A percentile compares a stretch with the other conserved stretches of the same genome.
These are phyloP conservation scores for Drosophila tristis DNA, from an alignment of 1,140 invertebrate species.

Conservation along the genomic window DNA sequence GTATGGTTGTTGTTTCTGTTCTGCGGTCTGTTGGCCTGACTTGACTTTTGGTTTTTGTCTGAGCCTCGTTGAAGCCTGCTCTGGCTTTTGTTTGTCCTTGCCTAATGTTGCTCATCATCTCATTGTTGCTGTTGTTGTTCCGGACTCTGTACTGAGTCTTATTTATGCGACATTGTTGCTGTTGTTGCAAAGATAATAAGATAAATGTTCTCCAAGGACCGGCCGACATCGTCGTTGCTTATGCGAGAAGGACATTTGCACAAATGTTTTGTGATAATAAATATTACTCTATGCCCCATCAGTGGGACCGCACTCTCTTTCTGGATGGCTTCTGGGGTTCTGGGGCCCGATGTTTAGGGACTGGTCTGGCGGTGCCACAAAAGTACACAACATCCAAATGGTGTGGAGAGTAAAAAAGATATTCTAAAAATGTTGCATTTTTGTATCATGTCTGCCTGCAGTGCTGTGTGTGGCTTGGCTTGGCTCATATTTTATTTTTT, in stretches of 20 bases:
- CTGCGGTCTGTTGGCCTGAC: slow-evolving; percentile 77
- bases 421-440: slow-evolving; percentile 65
- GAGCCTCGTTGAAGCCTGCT: slow-evolving; percentile 70
- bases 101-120: slow-evolving; percentile 81
- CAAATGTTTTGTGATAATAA: slow-evolving; percentile 82
- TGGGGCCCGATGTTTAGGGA: slow-evolving; percentile 46
- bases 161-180: slow-evolving; percentile 71
- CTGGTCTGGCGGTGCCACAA: slow-evolving; percentile 30
- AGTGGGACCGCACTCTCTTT: slow-evolving; percentile 30
- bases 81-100: slow-evolving; percentile 77
- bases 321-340: slow-evolving; percentile 11
- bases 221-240: slow-evolving; percentile 77
- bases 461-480: slow-evolving; percentile 1
- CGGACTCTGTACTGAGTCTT: slow-evolving; percentile 66
- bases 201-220: slow-evolving; percentile 81
- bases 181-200: slow-evolving; percentile 77
- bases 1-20: slow-evolving; percentile 38
- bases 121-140: slow-evolving; percentile 53
- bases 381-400: slow-evolving; percentile 21
- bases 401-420: neutral
- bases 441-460: slow-evolving; percentile 57
- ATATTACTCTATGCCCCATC: slow-evolving; percentile 79
- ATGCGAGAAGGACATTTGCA: slow-evolving; percentile 79
- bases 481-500: slow-evolving; percentile 32
- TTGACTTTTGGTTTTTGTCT: slow-evolving; percentile 78